phyloP scores from a whole-genome alignment of 2,888 invertebrate genomes.

The Pyrrhosoma nymphula region DNA sequence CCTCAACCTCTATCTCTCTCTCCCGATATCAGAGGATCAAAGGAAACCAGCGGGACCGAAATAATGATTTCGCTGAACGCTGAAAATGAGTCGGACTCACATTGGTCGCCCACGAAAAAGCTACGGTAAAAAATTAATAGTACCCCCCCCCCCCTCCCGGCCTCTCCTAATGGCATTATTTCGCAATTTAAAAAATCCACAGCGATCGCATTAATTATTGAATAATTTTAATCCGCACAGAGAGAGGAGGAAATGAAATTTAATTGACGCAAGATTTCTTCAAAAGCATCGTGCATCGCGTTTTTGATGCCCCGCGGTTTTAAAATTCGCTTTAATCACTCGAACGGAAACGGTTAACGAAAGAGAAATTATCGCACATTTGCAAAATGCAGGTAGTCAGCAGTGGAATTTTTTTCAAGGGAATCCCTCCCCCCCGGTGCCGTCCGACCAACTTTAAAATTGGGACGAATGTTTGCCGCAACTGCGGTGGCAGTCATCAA shows the following conservation, averaged over 20 bases:
- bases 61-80: constrained; percentile 11
- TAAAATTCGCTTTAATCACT: constrained; percentile 32
- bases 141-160: not conserved
- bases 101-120: not conserved
- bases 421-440: not conserved
- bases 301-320: constrained; percentile 35
- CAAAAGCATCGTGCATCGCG: not conserved
- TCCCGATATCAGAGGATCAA: not conserved
- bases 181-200: constrained; percentile 3
- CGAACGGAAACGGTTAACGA: constrained; percentile 30
- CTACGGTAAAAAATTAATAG: not conserved
- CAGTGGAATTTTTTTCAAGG: not conserved
- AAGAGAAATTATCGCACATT: constrained; percentile 21
- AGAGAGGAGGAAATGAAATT: constrained; percentile 36
- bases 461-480: not conserved
- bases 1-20: not conserved
- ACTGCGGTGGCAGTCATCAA: not conserved
- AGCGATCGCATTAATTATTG: constrained; percentile 32
- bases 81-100: constrained; percentile 27
- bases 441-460: not conserved
- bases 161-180: not conserved
- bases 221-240: constrained; percentile 29
- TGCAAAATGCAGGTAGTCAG: not conserved
- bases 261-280: constrained; percentile 31
- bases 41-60: not conserved